These are phyloP conservation scores for Geothlypis trichas DNA, from an alignment of 2,113 vertebrate genomes.

Conservation along the genomic window DNA sequence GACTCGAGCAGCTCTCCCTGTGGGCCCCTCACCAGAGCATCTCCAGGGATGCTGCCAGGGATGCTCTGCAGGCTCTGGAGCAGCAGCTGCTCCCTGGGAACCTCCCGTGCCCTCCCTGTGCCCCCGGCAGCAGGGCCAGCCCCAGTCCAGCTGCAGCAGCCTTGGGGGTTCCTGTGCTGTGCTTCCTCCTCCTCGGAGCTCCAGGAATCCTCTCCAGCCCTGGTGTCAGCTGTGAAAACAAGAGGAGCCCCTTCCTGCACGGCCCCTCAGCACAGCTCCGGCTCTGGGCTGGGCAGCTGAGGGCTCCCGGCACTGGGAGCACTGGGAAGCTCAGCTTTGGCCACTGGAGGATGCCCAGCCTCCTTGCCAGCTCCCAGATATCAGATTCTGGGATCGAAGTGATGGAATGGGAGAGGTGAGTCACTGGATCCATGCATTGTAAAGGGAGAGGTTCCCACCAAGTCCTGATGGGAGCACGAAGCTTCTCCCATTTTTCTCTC, in stretches of 20 bases:
- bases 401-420: neutral
- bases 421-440: accelerated
- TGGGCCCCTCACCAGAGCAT: neutral
- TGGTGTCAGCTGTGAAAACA: constrained; percentile 47
- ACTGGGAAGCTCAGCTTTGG: neutral
- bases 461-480: neutral
- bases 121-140: neutral
- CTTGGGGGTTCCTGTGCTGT: neutral
- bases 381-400: accelerated
- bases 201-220: neutral
- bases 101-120: neutral
- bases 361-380: accelerated
- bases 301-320: accelerated
- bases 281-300: neutral
- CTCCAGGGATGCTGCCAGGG: accelerated
- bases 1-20: accelerated
- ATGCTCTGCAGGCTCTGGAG: neutral
- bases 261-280: neutral
- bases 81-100: neutral
- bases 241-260: neutral
- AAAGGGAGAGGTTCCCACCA: neutral
- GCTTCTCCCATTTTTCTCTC: neutral
- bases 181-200: neutral
- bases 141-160: neutral
- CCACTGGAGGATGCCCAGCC: accelerated